These are phyloP conservation scores for Bos javanicus DNA, from an alignment of 2,113 vertebrate genomes.

Conservation along the genomic window DNA sequence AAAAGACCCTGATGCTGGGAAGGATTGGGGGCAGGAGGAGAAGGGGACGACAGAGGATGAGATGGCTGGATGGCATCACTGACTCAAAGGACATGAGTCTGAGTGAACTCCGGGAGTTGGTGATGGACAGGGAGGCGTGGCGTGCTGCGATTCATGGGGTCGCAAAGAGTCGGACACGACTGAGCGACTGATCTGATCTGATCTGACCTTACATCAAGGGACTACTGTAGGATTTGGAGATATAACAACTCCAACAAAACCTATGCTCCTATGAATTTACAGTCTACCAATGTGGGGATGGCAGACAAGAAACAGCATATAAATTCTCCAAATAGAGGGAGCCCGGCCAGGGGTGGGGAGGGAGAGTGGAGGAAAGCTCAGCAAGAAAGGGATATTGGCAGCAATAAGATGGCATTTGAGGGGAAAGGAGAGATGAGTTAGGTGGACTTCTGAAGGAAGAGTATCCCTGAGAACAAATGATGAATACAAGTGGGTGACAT, in stretches of 20 bases:
- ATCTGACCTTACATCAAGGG: neutral
- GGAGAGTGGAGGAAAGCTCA: neutral
- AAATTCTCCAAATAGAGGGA: neutral
- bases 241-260: neutral
- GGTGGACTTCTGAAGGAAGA: neutral
- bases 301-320: neutral
- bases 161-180: too few relatives aligned
- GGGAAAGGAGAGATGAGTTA: neutral
- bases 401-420: neutral
- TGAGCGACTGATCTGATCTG: too few relatives aligned
- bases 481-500: neutral
- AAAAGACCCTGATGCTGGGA: too few relatives aligned
- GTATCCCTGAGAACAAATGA: neutral
- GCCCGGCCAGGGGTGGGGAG: accelerated
- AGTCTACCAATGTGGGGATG: neutral
- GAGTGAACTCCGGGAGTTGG: too few relatives aligned
- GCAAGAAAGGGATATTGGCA: neutral
- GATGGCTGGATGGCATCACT: too few relatives aligned
- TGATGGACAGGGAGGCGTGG: too few relatives aligned
- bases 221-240: neutral
- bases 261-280: neutral
- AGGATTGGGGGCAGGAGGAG: too few relatives aligned
- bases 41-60: too few relatives aligned
- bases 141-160: too few relatives aligned
- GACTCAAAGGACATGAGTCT: too few relatives aligned